phyloP scores from a whole-genome alignment of 2,113 vertebrate species.

The Oryzias melastigma region DNA sequence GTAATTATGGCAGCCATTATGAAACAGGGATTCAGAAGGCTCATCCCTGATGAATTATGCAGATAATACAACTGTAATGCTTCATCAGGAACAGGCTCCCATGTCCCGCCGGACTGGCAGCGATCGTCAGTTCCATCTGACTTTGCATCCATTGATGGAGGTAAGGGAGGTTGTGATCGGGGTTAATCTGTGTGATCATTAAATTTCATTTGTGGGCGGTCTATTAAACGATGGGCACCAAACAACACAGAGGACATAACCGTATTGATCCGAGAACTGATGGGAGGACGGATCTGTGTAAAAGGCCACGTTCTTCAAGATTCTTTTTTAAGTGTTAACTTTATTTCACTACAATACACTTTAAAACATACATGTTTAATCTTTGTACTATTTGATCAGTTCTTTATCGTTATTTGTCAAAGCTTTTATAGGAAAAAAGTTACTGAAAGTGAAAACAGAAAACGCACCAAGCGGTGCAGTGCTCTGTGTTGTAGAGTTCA shows the following conservation, averaged over 20 bases:
- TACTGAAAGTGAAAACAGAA: no score
- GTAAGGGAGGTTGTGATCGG: neutral
- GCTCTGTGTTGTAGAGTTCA: neutral
- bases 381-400: no score
- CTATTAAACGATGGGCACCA: conserved; percentile 21
- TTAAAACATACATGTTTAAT: no score
- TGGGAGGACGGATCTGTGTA: no score
- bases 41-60: conserved; percentile 39
- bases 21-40: conserved; percentile 52
- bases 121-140: conserved; percentile 33
- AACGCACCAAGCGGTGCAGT: neutral
- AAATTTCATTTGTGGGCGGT: conserved; percentile 26
- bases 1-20: conserved; percentile 47
- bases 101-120: neutral
- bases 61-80: conserved; percentile 53
- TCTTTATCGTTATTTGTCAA: no score
- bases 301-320: neutral
- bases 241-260: neutral
- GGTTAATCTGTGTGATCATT: conserved; percentile 19
- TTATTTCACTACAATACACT: no score
- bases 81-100: conserved; percentile 14
- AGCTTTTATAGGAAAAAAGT: no score
- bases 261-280: neutral
- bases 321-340: neutral
- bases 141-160: conserved; percentile 27